Evolutionary conservation across 2,797 vertebrate species (phyloP), one percentile per base, ranked within the genome.

Genomic region (Xiphorhynchus erythropygius): DNA sequence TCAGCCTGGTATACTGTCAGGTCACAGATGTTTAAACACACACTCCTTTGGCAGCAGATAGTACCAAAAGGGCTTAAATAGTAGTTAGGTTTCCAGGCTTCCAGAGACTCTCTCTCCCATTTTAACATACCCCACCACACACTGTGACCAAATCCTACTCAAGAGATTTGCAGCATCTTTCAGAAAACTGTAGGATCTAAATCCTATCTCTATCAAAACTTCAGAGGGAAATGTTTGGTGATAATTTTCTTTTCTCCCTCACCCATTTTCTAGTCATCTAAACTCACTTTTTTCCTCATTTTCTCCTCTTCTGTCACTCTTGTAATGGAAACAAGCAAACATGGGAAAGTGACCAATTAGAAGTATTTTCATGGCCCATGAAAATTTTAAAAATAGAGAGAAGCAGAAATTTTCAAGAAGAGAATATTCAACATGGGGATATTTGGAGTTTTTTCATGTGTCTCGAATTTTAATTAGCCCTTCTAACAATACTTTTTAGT

Each of bases 161-260:
- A 50, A 83, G 11, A 73, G 18, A 78, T 25, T 49, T 3, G 0
- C 22, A 28, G 3, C 18, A 33, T 80, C 42, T 37, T 55, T 52
- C 28, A 59, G 50, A 83, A 78, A 39, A 11, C 12, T 46, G 10
- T 30, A 28, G 30, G 12, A 75, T 65, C 17, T 30, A 42, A 92
- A 71, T 25, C 33, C 56, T 73, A 8, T 17, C 39, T 35, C 28
- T 59, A 7, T 5, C 28, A 6, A 24, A 11, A 52, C 18, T 64
- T 85, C 2, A 53, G 22, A 9, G 4, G 5, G 6, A 67, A 83
- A 53, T 0, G 0, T 5, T 11, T 74, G 18, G 33, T 27, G 8
- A 60, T 14, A 53, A 41, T 12, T 44, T 46, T 78, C 6, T 56
- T 63, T 84, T 30, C n/a, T 75, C 30, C 9, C 18, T 55, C 49